phyloP scores from a whole-genome alignment of 2,113 vertebrate genomes.

The Phaethornis superciliosus region DNA sequence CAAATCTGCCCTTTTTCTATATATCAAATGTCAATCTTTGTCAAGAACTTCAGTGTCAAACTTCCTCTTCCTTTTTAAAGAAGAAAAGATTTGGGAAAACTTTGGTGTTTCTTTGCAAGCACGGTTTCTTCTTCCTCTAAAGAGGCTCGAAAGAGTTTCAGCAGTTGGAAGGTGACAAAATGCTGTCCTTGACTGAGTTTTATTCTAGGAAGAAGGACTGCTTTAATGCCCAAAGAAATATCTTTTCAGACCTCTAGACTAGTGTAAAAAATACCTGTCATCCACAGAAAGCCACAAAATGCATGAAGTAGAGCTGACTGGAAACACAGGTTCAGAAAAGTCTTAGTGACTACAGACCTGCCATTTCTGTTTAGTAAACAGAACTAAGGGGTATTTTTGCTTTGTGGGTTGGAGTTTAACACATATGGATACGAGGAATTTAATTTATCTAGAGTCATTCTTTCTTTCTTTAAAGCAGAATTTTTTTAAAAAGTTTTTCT shows the following conservation, averaged over 20 bases:
- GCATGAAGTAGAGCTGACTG: not conserved
- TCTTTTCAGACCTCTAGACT: not conserved
- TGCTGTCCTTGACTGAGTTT: not conserved
- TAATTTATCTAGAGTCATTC: not conserved
- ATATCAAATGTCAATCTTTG: not conserved
- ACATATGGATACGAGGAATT: not conserved
- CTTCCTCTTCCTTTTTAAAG: not conserved
- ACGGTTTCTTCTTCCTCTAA: not conserved
- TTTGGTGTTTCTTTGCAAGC: not conserved
- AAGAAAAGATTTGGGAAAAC: not conserved
- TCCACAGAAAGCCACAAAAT: not conserved
- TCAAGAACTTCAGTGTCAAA: not conserved
- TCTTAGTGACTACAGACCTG: not conserved
- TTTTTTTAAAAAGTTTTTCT: not conserved
- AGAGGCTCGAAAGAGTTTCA: not conserved
- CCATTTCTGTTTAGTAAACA: not conserved
- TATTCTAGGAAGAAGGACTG: not conserved
- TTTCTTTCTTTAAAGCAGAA: not conserved
- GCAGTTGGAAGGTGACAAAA: not conserved
- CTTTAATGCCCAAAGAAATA: not conserved
- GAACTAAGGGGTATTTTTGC: not conserved
- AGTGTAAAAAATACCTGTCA: not conserved
- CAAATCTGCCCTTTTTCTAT: not conserved
- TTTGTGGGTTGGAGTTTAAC: not conserved
- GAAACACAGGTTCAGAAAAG: not conserved